Conservation (phyloP, 2,888 invertebrate genomes). For the Andrena marginata region DNA sequence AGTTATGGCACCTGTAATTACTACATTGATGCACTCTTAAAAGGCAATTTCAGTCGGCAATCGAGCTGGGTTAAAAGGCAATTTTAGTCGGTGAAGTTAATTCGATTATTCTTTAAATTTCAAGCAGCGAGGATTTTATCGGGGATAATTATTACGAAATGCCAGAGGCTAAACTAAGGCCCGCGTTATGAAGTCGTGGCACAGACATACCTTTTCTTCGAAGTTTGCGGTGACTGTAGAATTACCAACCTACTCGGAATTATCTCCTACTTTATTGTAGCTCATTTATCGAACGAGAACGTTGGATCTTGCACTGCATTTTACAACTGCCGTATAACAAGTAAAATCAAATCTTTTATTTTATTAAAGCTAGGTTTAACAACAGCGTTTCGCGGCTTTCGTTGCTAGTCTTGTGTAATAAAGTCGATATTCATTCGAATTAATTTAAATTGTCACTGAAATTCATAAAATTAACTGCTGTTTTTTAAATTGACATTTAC, state of each 20-base stretch:
- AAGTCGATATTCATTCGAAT: too few relatives aligned
- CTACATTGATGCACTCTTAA: constrained; percentile 6
- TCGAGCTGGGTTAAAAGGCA: constrained; percentile 8
- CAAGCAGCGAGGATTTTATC: neutral
- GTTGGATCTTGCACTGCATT: neutral
- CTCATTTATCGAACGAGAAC: neutral
- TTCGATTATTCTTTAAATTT: constrained; percentile 2
- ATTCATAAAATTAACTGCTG: neutral
- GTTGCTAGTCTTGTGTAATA: too few relatives aligned
- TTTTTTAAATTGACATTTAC: neutral
- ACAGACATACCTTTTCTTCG: neutral
- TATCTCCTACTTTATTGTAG: neutral
- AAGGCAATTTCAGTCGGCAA: constrained; percentile 7
- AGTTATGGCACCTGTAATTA: neutral
- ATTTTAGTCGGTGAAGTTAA: neutral
- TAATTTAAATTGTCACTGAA: neutral
- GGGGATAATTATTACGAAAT: constrained; percentile 1
- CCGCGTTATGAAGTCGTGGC: neutral
- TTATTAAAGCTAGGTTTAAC: neutral
- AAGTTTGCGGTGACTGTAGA: neutral
- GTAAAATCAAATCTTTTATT: neutral
- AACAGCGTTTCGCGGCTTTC: too few relatives aligned
- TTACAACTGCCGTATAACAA: neutral
- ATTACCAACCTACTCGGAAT: neutral
- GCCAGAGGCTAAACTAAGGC: neutral